Conservation (phyloP, 2,113 vertebrate genomes). For the Pan paniscus region DNA sequence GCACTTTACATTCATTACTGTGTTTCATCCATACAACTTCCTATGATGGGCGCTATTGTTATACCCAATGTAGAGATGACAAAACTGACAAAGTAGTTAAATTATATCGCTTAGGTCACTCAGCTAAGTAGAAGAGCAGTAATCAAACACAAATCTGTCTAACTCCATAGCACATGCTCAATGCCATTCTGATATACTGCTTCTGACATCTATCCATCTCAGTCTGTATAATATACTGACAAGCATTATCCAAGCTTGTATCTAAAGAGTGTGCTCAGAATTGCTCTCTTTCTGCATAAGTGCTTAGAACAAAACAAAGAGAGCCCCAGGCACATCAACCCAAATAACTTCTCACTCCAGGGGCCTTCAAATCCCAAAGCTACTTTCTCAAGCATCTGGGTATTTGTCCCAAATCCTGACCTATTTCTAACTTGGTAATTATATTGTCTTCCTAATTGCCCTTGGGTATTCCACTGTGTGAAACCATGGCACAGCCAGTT, state of each 20-base stretch:
- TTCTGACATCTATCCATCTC: neutral
- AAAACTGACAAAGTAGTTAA: neutral
- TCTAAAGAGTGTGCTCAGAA: neutral
- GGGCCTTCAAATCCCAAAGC: constrained; percentile 55
- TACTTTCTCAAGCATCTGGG: constrained; percentile 66
- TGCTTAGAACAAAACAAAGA: constrained; percentile 58
- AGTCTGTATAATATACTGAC: neutral
- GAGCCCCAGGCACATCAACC: constrained; percentile 24
- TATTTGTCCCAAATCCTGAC: constrained; percentile 72
- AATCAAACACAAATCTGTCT: neutral
- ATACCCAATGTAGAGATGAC: neutral
- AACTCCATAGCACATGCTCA: neutral
- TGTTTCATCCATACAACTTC: neutral
- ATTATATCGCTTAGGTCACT: neutral
- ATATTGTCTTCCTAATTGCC: constrained; percentile 67
- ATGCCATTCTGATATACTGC: neutral
- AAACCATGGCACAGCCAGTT: constrained; percentile 1
- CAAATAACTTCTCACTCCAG: constrained; percentile 66
- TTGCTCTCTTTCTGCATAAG: constrained; percentile 48
- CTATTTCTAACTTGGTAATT: constrained; percentile 74
- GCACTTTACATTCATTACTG: neutral
- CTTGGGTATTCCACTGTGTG: constrained; percentile 52
- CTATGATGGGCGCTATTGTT: neutral
- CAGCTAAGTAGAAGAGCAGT: neutral
- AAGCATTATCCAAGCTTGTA: neutral